Evolutionary conservation across 2,113 vertebrate species (phyloP).

Genomic region (Dasyurus viverrinus): DNA sequence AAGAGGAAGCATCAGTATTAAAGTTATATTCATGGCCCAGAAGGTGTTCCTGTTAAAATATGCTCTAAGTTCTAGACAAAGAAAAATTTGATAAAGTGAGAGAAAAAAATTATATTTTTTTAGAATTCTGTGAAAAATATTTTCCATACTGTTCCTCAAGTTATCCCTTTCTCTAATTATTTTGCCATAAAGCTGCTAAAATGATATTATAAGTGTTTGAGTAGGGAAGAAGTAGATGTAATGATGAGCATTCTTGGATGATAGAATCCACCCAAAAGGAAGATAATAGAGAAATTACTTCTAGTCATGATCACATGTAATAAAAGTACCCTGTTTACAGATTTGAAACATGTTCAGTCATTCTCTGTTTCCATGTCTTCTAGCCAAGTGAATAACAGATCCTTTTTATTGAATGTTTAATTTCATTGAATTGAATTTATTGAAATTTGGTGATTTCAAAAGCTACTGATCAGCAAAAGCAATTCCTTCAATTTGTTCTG

Average conservation of each 20-base stretch:
- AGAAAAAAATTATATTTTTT: neutral
- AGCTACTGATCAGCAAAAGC: neutral
- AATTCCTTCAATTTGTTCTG: neutral
- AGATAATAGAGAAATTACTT: neutral
- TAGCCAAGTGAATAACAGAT: neutral
- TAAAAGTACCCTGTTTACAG: neutral
- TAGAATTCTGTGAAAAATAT: neutral
- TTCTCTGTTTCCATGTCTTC: neutral
- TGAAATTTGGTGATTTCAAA: neutral
- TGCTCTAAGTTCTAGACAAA: neutral
- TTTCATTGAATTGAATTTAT: neutral
- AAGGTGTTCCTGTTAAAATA: neutral
- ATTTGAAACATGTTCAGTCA: neutral
- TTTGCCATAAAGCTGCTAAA: neutral
- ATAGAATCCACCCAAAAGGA: neutral
- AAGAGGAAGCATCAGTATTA: neutral
- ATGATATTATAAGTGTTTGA: neutral
- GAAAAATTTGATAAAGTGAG: neutral
- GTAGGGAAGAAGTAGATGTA: neutral
- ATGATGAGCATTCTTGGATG: neutral
- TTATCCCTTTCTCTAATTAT: neutral
- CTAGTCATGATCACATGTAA: neutral
- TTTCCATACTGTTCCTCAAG: neutral
- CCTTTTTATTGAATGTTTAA: neutral
- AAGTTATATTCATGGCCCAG: neutral